A percentile compares a stretch with the other conserved stretches of the same genome.
phyloP scores from a whole-genome alignment of 2,797 vertebrate species.

The Lacerta agilis region DNA sequence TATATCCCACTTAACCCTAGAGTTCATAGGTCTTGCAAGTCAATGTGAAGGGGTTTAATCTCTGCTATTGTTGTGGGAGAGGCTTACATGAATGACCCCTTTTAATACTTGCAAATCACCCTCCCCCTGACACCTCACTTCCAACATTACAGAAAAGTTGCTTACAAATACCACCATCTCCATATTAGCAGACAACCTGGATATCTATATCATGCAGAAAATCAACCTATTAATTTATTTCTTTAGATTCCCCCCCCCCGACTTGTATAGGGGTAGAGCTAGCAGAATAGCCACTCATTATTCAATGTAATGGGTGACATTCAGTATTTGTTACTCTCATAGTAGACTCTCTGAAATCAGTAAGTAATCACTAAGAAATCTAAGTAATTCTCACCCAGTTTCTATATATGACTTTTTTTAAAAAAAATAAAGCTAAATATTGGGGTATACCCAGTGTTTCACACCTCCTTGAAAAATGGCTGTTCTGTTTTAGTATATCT shows the following conservation, averaged over 20 bases:
- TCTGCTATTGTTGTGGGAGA: slow-evolving; percentile 65
- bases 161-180: slow-evolving; percentile 59
- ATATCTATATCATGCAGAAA: slow-evolving; percentile 13
- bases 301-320: neutral
- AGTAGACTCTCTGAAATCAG: too few species aligned
- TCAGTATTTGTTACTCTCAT: too few species aligned
- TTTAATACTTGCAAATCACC: slow-evolving; percentile 74
- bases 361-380: too few species aligned
- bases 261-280: neutral
- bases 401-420: too few species aligned
- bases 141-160: slow-evolving; percentile 65
- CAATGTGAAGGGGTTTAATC: slow-evolving; percentile 71
- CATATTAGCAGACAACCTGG: slow-evolving; percentile 6
- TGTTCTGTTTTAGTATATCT: neutral
- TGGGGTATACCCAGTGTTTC: neutral
- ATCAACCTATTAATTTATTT: slow-evolving; percentile 3
- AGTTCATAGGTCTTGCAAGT: slow-evolving; percentile 74
- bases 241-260: too few species aligned
- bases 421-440: too few species aligned
- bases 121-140: slow-evolving; percentile 17
- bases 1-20: slow-evolving; percentile 66
- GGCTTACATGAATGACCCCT: slow-evolving; percentile 72
- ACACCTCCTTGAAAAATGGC: neutral
- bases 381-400: too few species aligned
- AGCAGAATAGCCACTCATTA: neutral